phyloP scores from a whole-genome alignment of 2,113 vertebrate species.

The Choloepus hoffmanni region DNA sequence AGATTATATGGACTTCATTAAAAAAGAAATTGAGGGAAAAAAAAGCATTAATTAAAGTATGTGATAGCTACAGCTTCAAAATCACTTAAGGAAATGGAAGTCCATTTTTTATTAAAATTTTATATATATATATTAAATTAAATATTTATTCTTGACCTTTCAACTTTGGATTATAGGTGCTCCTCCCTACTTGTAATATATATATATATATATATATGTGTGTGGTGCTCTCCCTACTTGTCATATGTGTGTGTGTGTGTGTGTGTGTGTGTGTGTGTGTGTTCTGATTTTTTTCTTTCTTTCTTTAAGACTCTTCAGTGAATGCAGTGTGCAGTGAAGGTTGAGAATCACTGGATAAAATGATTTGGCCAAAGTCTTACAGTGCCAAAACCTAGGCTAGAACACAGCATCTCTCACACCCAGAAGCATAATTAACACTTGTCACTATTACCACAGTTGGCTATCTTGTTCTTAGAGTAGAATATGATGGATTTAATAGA shows the following conservation, averaged over 20 bases:
- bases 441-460: background rate
- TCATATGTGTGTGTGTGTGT: too few relatives aligned
- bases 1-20: conserved; percentile 1
- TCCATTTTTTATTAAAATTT: conserved; percentile 37
- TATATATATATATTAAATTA: background rate
- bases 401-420: background rate
- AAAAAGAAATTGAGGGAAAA: background rate
- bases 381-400: background rate
- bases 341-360: background rate
- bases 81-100: background rate
- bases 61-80: background rate
- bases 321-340: background rate
- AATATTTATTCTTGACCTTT: background rate
- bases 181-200: background rate
- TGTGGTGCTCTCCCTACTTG: too few relatives aligned
- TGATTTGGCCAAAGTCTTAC: background rate
- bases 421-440: background rate
- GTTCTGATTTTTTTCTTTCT: background rate
- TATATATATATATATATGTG: too few relatives aligned
- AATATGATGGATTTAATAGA: background rate
- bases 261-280: too few relatives aligned
- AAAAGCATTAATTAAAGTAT: background rate
- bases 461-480: conserved; percentile 13
- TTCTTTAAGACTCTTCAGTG: background rate
- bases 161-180: background rate